Conservation (phyloP, 2,113 vertebrate genomes). For the Nipponia nippon region DNA sequence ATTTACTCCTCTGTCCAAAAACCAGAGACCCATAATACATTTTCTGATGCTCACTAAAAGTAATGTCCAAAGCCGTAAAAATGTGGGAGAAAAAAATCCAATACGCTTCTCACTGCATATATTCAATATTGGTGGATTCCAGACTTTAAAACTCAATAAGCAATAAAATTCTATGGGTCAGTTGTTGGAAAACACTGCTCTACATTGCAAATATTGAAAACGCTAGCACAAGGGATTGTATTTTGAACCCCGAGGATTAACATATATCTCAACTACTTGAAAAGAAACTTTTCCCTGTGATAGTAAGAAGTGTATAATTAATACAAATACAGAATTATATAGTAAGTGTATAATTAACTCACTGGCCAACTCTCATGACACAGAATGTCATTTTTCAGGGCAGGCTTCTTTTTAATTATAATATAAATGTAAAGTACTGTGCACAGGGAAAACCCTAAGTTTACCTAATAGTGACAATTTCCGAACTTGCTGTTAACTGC, state of each 20-base stretch:
- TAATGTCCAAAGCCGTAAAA: neutral
- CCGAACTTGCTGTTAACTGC: neutral
- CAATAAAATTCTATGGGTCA: neutral
- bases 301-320: neutral
- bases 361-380: neutral
- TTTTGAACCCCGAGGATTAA: neutral
- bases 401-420: neutral
- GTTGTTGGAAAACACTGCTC: neutral
- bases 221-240: neutral
- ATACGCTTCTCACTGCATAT: neutral
- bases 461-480: neutral
- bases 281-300: neutral
- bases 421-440: neutral
- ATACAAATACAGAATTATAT: neutral
- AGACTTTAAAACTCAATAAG: neutral
- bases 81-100: neutral
- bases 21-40: neutral
- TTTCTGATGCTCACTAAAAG: neutral
- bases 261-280: neutral
- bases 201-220: neutral
- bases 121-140: neutral
- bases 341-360: neutral
- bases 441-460: neutral
- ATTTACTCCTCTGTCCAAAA: neutral
- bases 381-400: neutral